Conservation (phyloP, 2,113 vertebrate genomes). For the Riparia riparia region DNA sequence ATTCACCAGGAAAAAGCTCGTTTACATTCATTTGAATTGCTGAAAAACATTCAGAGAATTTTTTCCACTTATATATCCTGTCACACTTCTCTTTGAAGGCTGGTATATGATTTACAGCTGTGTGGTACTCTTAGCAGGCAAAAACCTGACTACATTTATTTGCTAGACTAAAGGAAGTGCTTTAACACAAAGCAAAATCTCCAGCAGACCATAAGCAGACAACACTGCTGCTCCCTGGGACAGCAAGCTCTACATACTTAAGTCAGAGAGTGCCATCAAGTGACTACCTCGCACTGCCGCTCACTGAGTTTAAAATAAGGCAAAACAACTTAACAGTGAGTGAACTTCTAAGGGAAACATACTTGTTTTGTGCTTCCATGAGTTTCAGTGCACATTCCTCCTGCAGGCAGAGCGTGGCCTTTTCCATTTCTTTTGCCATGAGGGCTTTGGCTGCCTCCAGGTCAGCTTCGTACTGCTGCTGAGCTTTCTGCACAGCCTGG, state of each 20-base stretch:
- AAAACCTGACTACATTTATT: not conserved
- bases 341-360: not conserved
- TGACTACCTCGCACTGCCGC: not conserved
- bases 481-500: slow-evolving; percentile 50
- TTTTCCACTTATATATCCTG: not conserved
- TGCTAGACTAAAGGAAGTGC: not conserved
- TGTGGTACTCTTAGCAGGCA: not conserved
- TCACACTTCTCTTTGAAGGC: not conserved
- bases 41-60: not conserved
- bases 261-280: not conserved
- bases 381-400: slow-evolving; percentile 78
- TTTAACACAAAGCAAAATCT: not conserved
- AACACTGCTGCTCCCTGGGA: not conserved
- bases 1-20: not conserved
- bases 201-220: accelerated
- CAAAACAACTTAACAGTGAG: not conserved
- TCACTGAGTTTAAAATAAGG: not conserved
- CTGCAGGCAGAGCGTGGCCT: slow-evolving; percentile 52
- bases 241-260: accelerated
- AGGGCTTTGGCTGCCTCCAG: slow-evolving; percentile 61
- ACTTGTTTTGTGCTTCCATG: slow-evolving; percentile 80
- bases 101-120: not conserved
- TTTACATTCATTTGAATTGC: not conserved
- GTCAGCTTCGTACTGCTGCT: slow-evolving; percentile 67
- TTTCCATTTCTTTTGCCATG: slow-evolving; percentile 74